Conservation (phyloP, 2,113 vertebrate genomes). For the Nycticorax nycticorax region DNA sequence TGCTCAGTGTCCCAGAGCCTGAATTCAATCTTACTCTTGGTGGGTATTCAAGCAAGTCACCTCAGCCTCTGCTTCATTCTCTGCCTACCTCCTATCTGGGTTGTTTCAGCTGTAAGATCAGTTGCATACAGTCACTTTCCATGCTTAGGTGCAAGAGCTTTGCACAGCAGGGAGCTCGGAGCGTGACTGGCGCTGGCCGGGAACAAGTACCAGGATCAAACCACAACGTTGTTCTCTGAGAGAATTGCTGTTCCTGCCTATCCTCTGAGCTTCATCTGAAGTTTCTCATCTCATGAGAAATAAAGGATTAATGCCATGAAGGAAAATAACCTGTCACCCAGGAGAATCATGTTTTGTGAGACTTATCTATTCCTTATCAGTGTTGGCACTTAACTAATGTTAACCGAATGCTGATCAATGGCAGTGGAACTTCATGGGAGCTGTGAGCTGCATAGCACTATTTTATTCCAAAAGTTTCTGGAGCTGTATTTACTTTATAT, state of each 20-base stretch:
- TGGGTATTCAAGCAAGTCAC: neutral
- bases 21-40: neutral
- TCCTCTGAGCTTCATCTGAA: neutral
- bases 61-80: neutral
- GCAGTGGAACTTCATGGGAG: neutral
- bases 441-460: neutral
- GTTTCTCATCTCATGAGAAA: neutral
- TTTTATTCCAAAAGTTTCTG: slow-evolving; percentile 22
- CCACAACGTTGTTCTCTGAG: neutral
- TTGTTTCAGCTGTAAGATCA: neutral
- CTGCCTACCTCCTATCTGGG: neutral
- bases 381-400: neutral
- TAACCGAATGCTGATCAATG: neutral
- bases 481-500: neutral
- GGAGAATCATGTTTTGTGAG: neutral
- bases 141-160: neutral
- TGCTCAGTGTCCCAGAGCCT: neutral
- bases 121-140: neutral
- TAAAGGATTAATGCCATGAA: neutral
- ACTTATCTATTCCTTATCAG: neutral
- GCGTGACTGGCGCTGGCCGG: neutral
- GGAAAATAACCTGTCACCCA: slow-evolving; percentile 18
- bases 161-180: neutral
- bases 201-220: neutral
- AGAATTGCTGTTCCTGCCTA: neutral